These are phyloP conservation scores for Cnemophilus loriae DNA, from an alignment of 2,113 vertebrate species.

Conservation along the genomic window DNA sequence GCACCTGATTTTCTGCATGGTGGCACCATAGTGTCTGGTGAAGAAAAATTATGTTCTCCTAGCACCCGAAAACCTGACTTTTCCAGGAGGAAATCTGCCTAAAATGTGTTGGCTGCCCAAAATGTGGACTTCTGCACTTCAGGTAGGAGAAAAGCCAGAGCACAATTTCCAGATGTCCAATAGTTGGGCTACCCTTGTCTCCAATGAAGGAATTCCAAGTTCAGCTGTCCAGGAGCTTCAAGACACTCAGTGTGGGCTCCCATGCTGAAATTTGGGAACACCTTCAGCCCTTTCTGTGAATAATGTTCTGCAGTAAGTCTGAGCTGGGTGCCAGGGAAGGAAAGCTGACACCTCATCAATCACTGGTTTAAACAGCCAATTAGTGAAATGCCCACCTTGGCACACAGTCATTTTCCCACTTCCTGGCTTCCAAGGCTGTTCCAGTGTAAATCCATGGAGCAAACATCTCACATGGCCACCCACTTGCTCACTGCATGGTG, in stretches of 20 bases:
- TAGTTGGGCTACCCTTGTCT: background rate
- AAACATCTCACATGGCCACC: rapidly evolving
- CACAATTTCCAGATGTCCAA: background rate
- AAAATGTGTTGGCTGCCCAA: background rate
- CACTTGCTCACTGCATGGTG: rapidly evolving
- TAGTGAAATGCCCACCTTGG: background rate
- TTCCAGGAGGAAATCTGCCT: background rate
- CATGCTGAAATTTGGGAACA: background rate
- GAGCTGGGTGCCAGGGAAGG: background rate
- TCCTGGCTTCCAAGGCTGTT: background rate
- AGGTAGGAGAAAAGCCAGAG: background rate
- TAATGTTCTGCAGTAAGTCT: background rate
- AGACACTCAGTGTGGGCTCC: background rate
- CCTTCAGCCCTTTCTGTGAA: background rate
- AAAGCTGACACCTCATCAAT: background rate
- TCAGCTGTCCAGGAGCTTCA: background rate
- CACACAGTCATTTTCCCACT: background rate
- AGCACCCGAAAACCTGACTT: background rate
- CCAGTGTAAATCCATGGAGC: background rate
- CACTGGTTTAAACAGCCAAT: background rate
- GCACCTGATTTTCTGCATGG: background rate
- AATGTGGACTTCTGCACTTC: background rate
- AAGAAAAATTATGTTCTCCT: background rate
- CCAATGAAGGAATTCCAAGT: background rate
- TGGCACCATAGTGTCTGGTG: background rate